Percentiles rank a stretch among this genome's conserved stretches.
These are phyloP conservation scores for Stramonita haemastoma DNA, from an alignment of 2,888 invertebrate species.

Conservation along the genomic window DNA sequence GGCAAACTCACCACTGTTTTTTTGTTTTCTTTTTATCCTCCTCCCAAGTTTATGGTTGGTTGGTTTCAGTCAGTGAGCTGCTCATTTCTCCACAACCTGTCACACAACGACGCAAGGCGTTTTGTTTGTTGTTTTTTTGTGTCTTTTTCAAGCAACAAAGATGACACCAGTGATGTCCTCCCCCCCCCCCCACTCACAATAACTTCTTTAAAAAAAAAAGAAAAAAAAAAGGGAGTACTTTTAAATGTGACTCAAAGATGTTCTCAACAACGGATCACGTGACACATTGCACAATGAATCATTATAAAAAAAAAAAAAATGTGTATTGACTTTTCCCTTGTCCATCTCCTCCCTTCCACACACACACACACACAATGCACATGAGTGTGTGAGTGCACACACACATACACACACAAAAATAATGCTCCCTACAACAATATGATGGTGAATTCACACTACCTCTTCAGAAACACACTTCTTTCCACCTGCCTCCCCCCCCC, in stretches of 20 bases:
- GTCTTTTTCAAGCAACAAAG: background rate
- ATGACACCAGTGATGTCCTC: background rate
- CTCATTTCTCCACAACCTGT: background rate
- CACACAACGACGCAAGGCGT: background rate
- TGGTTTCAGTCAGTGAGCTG: background rate
- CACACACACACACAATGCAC: slow-evolving; percentile 5
- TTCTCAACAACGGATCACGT: too few relatives aligned
- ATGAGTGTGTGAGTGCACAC: too few relatives aligned
- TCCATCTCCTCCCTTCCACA: background rate
- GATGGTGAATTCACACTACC: too few relatives aligned
- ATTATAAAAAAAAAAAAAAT: background rate
- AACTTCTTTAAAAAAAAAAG: background rate
- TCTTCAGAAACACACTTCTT: too few relatives aligned
- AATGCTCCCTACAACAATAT: too few relatives aligned
- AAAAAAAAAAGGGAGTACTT: background rate
- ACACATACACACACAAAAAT: background rate
- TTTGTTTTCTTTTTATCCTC: background rate
- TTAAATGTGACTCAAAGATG: too few relatives aligned
- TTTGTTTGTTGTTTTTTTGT: background rate
- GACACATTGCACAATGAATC: too few relatives aligned
- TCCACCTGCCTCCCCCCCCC: too few relatives aligned
- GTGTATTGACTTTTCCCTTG: background rate
- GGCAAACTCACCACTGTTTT: background rate
- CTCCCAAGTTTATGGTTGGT: background rate
- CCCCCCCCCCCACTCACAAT: background rate